Evolutionary conservation across 2,113 vertebrate species (phyloP).

Genomic region (Chamaetylas fuelleborni): DNA sequence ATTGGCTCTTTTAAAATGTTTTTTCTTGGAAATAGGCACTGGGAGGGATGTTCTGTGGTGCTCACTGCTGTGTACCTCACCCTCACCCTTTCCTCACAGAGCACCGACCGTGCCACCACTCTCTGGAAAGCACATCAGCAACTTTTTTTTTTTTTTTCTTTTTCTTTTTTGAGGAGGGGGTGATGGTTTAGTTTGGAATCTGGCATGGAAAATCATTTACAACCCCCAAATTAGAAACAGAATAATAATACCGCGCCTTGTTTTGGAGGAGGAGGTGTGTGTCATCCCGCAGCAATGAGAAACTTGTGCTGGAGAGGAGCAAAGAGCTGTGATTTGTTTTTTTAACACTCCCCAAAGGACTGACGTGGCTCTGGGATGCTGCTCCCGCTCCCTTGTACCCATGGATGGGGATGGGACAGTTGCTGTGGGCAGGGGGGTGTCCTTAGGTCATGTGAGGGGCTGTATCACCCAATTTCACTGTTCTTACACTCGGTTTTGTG

Average conservation of each 20-base stretch:
- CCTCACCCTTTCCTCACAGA: neutral
- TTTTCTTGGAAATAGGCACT: neutral
- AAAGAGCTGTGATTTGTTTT: neutral
- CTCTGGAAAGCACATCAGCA: neutral
- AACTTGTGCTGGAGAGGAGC: neutral
- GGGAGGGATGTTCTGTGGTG: neutral
- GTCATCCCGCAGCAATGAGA: slow-evolving; percentile 50
- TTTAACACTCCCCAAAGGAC: neutral
- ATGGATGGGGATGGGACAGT: neutral
- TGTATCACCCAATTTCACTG: neutral
- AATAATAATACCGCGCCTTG: neutral
- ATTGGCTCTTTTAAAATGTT: neutral
- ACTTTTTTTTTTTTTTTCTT: too few species aligned
- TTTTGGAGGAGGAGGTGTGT: slow-evolving; percentile 32
- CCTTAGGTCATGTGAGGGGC: neutral
- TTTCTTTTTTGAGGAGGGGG: neutral
- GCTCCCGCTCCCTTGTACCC: neutral
- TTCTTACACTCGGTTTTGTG: neutral
- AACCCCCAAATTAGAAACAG: slow-evolving; percentile 63
- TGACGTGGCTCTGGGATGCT: neutral
- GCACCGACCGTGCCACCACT: neutral
- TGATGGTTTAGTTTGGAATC: slow-evolving; percentile 29
- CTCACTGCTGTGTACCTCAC: neutral
- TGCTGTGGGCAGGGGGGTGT: neutral
- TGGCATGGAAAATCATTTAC: slow-evolving; percentile 25